Evolutionary conservation across 1,140 invertebrate genomes (phyloP), one percentile per base, ranked within the genome.

Genomic region (Drosophila insularis): DNA sequence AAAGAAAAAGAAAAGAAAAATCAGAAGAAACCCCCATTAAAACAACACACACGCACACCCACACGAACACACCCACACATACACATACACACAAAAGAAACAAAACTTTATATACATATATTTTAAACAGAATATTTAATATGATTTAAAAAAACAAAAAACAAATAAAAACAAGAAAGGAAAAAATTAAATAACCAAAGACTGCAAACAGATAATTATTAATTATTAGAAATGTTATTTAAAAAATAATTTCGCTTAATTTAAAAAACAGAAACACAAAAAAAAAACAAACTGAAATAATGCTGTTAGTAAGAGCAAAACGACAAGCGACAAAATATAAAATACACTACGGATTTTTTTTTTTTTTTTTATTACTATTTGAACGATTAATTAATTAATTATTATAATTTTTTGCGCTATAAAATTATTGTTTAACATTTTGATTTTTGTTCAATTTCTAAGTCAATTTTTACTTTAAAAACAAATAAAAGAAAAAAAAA

Each of bases 151-250:
- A 78, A 13, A 54, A 39, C 46, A 61, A 64, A 66, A 70, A 37
- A 55, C 54, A 61, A 58, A 39, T 14, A 66, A 68, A 66, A 67
- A 63, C 40, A 61, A 74, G 50, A 68, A 81, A 81, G 74, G 63
- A 74, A 89, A 89, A 77, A 90, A 90, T 87, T 90, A 90, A 91
- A 90, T 92, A 92, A 92, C 91, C 91, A 92, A 92, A 92, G 91
- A 92, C 91, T 92, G 91, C 91, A 92, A 91, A 92, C 90, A 92
- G 89, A 92, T 92, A 91, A 92, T 92, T 92, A 92, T 91, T 92
- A 92, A 91, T 90, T 89, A 81, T 90, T 92, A 92, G 90, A 90
- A 90, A 89, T 90, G 89, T 92, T 92, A 89, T 90, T 92, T 91
- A 89, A 85, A 87, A 82, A 85, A 87, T 89, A 89, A 89, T 87